Conservation (phyloP, 2,113 vertebrate genomes). For the Elephantulus edwardii region DNA sequence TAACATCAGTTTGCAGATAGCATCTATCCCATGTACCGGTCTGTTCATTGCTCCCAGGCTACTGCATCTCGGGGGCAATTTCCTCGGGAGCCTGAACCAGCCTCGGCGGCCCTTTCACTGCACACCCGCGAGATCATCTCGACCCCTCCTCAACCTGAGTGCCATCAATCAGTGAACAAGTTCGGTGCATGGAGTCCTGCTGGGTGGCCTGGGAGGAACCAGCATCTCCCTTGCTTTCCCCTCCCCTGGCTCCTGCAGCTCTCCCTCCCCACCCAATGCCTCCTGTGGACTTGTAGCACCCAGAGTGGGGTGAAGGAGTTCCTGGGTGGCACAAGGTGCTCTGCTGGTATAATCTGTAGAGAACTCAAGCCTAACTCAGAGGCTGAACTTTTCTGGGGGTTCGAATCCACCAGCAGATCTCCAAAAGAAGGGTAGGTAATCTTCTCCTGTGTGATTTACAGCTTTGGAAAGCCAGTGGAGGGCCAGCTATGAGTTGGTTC, state of each 20-base stretch:
- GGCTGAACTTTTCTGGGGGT: not conserved
- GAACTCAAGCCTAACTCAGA: no score
- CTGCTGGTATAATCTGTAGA: no score
- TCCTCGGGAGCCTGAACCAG: rapidly evolving
- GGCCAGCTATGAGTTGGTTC: no score
- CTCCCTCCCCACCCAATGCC: not conserved
- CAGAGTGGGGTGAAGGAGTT: not conserved
- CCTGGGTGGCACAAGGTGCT: not conserved
- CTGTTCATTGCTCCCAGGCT: rapidly evolving
- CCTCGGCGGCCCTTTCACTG: not conserved
- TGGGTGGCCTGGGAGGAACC: not conserved
- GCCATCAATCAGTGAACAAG: not conserved
- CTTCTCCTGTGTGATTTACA: no score
- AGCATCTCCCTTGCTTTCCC: not conserved
- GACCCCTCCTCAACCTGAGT: not conserved
- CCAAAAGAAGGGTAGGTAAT: no score
- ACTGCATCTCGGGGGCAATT: not conserved
- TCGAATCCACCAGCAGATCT: not conserved
- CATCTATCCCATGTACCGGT: not conserved
- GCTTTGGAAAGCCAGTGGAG: no score
- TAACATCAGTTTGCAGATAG: not conserved
- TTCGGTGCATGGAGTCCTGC: not conserved
- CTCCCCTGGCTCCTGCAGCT: not conserved
- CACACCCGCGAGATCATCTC: rapidly evolving
- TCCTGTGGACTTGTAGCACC: not conserved